A percentile compares a stretch with the other conserved stretches of the same genome.
Evolutionary conservation across 1,140 invertebrate genomes (phyloP).

Genomic region (Idris sp.): DNA sequence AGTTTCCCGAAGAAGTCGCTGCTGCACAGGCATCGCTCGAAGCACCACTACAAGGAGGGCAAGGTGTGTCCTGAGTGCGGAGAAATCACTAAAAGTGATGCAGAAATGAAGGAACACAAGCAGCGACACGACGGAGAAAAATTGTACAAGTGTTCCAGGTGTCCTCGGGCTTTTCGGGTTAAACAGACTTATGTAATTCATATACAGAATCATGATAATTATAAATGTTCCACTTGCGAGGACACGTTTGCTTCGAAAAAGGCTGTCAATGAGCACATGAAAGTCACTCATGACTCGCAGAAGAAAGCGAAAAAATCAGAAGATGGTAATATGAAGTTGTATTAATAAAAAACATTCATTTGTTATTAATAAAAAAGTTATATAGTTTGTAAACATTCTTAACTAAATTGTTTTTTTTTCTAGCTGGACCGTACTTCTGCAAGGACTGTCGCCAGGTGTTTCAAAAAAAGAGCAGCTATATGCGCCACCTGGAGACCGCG

Average conservation of each 20-base stretch:
- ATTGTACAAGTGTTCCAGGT: constrained; percentile 70
- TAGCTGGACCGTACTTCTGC: constrained; percentile 66
- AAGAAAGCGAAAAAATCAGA: constrained; percentile 58
- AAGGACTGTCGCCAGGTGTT: constrained; percentile 67
- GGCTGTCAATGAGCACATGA: constrained; percentile 67
- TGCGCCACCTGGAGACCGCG: constrained; percentile 66
- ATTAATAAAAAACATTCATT: no score
- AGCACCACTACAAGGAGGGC: constrained; percentile 68
- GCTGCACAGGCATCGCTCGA: constrained; percentile 69
- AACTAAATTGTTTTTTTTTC: constrained; percentile 23
- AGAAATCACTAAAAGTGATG: constrained; percentile 65
- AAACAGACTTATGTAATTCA: constrained; percentile 73
- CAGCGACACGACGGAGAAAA: constrained; percentile 67
- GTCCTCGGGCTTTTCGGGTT: constrained; percentile 69
- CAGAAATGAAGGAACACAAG: constrained; percentile 66
- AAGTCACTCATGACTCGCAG: constrained; percentile 52
- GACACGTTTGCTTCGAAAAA: constrained; percentile 70
- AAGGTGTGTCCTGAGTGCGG: constrained; percentile 72
- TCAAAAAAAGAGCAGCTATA: constrained; percentile 67
- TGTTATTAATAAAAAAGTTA: no score
- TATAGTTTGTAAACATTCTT: no score
- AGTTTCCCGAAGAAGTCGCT: constrained; percentile 71
- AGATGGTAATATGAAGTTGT: constrained; percentile 45
- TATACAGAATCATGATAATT: constrained; percentile 72
- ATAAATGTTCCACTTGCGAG: constrained; percentile 71